Evolutionary conservation across 2,113 vertebrate genomes (phyloP).

Genomic region (Apeltes quadracus): DNA sequence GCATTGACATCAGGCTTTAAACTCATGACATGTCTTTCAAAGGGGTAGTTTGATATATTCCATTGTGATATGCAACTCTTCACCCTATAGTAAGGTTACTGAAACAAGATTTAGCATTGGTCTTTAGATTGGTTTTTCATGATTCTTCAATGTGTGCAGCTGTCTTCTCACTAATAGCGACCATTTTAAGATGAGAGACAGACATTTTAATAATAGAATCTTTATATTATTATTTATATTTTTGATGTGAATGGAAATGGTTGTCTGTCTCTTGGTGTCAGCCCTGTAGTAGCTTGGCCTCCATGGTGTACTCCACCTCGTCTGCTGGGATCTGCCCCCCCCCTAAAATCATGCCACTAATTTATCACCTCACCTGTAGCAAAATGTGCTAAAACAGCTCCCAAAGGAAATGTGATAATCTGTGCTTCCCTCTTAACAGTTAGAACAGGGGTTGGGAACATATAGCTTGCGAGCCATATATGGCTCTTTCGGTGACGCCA

Average conservation of each 20-base stretch:
- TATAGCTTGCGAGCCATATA: no score
- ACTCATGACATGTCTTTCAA: not conserved
- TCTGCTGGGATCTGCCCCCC: not conserved
- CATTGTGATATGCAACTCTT: not conserved
- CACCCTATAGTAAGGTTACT: not conserved
- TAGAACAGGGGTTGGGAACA: no score
- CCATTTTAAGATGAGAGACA: no score
- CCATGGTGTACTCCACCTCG: not conserved
- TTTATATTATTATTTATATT: no score
- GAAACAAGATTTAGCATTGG: not conserved
- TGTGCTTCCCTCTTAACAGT: not conserved
- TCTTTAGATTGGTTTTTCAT: not conserved
- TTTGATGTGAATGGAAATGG: not conserved
- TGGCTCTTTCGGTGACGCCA: no score
- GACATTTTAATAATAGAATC: no score
- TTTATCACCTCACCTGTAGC: not conserved
- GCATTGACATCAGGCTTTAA: not conserved
- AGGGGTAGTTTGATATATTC: not conserved
- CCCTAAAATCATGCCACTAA: not conserved
- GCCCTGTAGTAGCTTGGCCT: not conserved
- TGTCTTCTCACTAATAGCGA: not conserved
- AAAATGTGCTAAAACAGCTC: not conserved
- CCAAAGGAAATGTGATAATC: not conserved
- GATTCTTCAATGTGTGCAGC: not conserved
- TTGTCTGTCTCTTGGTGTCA: not conserved